Conservation (phyloP, 2,797 vertebrate species). For the Protosalanx chinensis region DNA sequence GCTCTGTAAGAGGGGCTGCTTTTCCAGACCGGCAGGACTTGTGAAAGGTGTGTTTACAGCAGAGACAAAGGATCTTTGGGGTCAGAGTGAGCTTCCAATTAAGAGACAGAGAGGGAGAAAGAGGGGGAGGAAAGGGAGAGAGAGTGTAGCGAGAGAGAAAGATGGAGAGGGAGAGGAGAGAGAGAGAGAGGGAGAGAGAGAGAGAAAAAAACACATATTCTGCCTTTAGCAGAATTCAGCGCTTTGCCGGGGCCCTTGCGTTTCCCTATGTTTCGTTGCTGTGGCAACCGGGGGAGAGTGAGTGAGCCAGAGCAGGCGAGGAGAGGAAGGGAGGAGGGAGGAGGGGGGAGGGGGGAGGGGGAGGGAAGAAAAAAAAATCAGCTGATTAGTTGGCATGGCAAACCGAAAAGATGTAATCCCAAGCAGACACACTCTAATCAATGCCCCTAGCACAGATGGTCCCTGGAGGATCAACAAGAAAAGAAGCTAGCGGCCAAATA, state of each 20-base stretch:
- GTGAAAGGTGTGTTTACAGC: constrained; percentile 65
- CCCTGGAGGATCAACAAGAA: constrained; percentile 98
- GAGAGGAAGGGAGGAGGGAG: constrained; percentile 7
- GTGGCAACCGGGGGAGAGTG: constrained; percentile 82
- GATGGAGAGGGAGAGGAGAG: not conserved
- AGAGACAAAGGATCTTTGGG: constrained; percentile 81
- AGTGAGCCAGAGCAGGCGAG: constrained; percentile 16
- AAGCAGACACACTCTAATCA: constrained; percentile 99
- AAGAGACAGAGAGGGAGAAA: constrained; percentile 51
- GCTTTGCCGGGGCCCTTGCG: constrained; percentile 79
- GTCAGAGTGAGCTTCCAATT: constrained; percentile 92
- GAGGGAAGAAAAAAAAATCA: constrained; percentile 76
- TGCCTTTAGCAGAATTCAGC: constrained; percentile 93
- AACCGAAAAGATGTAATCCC: constrained; percentile 99
- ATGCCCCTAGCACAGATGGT: constrained; percentile 99
- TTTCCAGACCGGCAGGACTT: constrained; percentile 48
- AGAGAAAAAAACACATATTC: constrained; percentile 64
- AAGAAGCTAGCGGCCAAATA: constrained; percentile 92
- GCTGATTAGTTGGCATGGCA: constrained; percentile 99
- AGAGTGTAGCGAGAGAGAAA: not conserved
- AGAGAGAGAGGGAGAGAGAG: constrained; percentile 4
- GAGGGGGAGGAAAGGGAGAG: constrained; percentile 4
- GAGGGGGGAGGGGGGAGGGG: constrained; percentile 41
- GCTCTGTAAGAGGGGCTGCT: constrained; percentile 53
- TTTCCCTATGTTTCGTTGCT: constrained; percentile 91